A percentile compares a stretch with the other conserved stretches of the same genome.
phyloP scores from a whole-genome alignment of 1,140 invertebrate genomes.

The Ceratina calcarata region DNA sequence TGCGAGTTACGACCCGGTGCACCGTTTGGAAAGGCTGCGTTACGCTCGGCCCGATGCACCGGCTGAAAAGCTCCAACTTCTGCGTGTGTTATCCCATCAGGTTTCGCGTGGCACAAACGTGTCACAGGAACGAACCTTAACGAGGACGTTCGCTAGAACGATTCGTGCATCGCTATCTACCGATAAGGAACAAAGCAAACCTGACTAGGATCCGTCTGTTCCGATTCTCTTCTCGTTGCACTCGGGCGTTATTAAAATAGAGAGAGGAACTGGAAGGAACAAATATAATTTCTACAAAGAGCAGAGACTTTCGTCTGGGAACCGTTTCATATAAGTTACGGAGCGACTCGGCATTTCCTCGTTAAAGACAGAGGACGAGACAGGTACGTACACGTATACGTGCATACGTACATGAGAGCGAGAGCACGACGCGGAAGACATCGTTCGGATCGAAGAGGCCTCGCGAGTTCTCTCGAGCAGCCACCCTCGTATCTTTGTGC shows the following conservation, averaged over 20 bases:
- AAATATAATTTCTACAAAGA: background rate
- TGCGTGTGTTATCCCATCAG: too few relatives aligned
- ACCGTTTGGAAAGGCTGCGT: constrained; percentile 26
- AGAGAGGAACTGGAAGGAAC: background rate
- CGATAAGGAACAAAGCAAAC: too few relatives aligned
- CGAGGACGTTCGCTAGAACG: too few relatives aligned
- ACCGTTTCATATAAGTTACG: constrained; percentile 12
- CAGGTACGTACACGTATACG: background rate
- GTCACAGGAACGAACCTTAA: too few relatives aligned
- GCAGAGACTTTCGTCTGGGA: background rate
- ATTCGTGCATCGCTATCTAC: too few relatives aligned
- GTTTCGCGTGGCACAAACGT: too few relatives aligned
- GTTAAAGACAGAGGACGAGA: constrained; percentile 4
- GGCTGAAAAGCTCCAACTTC: background rate
- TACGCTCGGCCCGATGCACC: background rate
- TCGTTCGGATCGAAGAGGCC: constrained; percentile 27
- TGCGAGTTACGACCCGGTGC: constrained; percentile 47
- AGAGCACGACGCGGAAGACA: constrained; percentile 43
- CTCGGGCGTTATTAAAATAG: background rate
- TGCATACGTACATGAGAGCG: background rate
- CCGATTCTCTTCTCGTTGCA: too few relatives aligned
- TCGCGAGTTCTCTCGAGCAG: constrained; percentile 23
- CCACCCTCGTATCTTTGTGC: constrained; percentile 21
- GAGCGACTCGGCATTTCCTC: constrained; percentile 5
- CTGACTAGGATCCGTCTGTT: too few relatives aligned